Evolutionary conservation across 2,888 invertebrate species (phyloP), one percentile per base, ranked within the genome.

Genomic region (Cephus nigrinus): DNA sequence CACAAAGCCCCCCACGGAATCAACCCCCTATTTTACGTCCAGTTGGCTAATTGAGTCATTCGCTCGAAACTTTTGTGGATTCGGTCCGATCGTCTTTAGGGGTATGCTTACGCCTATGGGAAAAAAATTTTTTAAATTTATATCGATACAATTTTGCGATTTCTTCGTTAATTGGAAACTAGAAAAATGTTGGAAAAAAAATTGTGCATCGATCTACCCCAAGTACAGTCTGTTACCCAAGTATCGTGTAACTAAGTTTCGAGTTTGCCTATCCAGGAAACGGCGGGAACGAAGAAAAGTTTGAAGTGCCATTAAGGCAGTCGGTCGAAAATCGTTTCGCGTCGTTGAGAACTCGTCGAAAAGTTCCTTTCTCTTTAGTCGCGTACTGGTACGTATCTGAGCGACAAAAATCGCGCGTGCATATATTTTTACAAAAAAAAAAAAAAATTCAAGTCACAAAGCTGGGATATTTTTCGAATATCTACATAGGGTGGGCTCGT

Each of bases 21-120:
- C 71, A 12, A 71, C 71, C 71, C 71, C 71, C 31, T 32, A 12
- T 31, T 32, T 71, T 33, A 33, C 12, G 71, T 31, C 71, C 55
- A 55, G 55, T 55, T 55, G 71, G 71, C 71, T 71, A 71, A 71
- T 71, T 71, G 71, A 71, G 71, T 32, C 71, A 12, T 71, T 55
- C 55, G 23, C 23, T 55, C 9, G 55, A 55, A 55, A 55, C 55
- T 23, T 2, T 23, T 9, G 55, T 55, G 55, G 55, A 55, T 55
- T 55, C 55, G 2, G 23, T 23, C 9, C 9, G 2, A 9, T 23
- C 9, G 2, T 9, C 9, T 23, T 9, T 3, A 1, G 15, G 40
- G 15, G 23, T 23, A 40, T 15, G 55, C 1, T 5, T 55, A 55
- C 55, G 55, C 55, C 55, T 55, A 23, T 55, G 55, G 55, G 55